These are phyloP conservation scores for Ostrea denselamellosa DNA, from an alignment of 1,140 invertebrate genomes.

Conservation along the genomic window DNA sequence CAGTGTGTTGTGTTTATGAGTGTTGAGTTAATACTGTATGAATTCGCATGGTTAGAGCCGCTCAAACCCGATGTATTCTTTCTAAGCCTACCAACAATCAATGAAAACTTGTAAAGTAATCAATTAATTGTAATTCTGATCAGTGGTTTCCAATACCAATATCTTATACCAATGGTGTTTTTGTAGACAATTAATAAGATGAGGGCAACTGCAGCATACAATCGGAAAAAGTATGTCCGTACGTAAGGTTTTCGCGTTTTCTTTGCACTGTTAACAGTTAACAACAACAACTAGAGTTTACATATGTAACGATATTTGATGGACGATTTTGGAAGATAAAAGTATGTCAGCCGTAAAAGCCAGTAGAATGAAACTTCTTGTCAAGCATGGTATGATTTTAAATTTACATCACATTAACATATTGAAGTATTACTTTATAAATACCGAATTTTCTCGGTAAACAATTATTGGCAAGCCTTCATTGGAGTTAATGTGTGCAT, in stretches of 20 bases:
- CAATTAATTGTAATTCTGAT: not conserved
- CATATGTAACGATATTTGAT: not conserved
- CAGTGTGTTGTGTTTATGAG: too few relatives aligned
- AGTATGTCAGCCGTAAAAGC: not conserved
- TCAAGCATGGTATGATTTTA: not conserved
- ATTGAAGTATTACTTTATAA: not conserved
- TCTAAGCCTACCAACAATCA: not conserved
- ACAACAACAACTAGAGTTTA: not conserved
- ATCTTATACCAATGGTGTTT: too few relatives aligned
- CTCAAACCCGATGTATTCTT: too few relatives aligned
- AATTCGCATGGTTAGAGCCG: too few relatives aligned
- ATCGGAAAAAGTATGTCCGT: not conserved
- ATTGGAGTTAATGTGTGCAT: not conserved
- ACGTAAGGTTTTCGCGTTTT: not conserved
- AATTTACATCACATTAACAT: not conserved
- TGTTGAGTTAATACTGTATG: too few relatives aligned
- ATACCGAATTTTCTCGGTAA: constrained; percentile 23
- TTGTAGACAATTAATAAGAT: not conserved
- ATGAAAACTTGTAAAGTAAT: not conserved
- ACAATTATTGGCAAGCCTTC: not conserved
- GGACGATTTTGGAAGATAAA: not conserved
- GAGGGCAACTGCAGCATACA: not conserved
- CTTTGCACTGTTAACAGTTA: not conserved
- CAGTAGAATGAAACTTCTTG: not conserved
- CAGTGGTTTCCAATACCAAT: too few relatives aligned